Evolutionary conservation across 2,797 vertebrate genomes (phyloP).

Genomic region (Oreortyx pictus): DNA sequence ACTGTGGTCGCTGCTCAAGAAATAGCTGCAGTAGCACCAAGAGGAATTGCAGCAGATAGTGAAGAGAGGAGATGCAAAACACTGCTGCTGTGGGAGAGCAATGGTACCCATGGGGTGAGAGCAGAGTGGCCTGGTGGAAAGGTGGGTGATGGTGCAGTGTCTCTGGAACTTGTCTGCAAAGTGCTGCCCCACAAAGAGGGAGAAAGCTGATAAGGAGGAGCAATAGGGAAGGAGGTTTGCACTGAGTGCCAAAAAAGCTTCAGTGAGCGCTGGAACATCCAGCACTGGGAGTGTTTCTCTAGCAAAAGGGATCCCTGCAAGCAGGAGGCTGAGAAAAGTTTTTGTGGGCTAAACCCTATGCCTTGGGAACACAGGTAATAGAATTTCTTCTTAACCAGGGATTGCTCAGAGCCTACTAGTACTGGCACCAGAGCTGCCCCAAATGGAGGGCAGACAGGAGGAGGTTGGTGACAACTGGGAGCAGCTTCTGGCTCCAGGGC

Average conservation of each 20-base stretch:
- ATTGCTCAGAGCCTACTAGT: not conserved
- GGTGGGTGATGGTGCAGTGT: not conserved
- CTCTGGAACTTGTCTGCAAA: fast-evolving
- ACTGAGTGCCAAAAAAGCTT: not conserved
- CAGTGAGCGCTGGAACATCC: not conserved
- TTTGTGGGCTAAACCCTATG: not conserved
- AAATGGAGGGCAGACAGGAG: not conserved
- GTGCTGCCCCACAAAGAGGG: not conserved
- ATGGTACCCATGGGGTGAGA: not conserved
- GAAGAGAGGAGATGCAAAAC: constrained; percentile 5
- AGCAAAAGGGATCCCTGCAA: not conserved
- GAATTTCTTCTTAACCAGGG: not conserved
- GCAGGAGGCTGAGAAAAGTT: not conserved
- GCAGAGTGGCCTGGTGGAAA: not conserved
- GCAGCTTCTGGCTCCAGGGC: fast-evolving
- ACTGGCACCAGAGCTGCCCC: not conserved
- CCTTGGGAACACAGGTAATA: not conserved
- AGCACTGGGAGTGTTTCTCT: not conserved
- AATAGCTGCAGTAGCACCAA: constrained; percentile 18
- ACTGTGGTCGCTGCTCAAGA: not conserved
- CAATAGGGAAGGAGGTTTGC: not conserved
- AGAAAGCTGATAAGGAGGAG: not conserved
- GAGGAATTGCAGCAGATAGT: not conserved
- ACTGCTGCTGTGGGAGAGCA: not conserved
- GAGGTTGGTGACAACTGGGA: not conserved